Conservation (phyloP, 2,888 invertebrate genomes). For the Torymus auratus region DNA sequence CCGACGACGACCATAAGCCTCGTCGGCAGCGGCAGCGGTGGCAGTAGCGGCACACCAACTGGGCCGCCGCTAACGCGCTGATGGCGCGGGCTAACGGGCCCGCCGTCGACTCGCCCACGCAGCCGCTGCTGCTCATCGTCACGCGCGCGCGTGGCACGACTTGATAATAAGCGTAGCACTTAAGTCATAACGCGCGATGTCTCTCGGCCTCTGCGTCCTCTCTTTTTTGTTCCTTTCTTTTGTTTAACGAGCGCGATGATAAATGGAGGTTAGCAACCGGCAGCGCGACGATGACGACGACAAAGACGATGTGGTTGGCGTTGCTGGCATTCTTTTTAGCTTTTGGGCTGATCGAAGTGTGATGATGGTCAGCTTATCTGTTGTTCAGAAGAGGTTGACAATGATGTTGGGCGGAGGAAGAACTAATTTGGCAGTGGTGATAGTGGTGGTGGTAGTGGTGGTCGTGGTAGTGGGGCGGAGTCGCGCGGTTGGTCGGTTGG, state of each 20-base stretch:
- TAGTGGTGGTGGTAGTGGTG: too few species aligned
- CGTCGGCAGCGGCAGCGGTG: background rate
- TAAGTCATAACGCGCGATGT: constrained; percentile 15
- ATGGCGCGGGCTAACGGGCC: background rate
- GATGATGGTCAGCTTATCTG: too few species aligned
- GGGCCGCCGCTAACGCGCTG: background rate
- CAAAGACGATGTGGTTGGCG: background rate
- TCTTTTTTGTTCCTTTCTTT: background rate
- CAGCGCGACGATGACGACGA: background rate
- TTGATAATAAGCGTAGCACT: constrained; percentile 39
- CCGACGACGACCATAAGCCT: constrained; percentile 1
- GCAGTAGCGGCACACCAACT: background rate
- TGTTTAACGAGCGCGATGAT: constrained; percentile 22
- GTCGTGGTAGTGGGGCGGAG: too few species aligned
- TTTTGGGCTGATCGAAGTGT: too few species aligned
- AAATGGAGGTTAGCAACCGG: constrained; percentile 7
- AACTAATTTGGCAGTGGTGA: too few species aligned
- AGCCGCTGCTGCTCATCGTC: constrained; percentile 11
- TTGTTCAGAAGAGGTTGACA: too few species aligned
- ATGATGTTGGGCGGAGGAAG: too few species aligned
- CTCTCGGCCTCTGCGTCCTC: background rate
- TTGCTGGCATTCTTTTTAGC: too few species aligned
- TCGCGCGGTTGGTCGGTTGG: too few species aligned
- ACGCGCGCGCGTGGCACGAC: constrained; percentile 5
- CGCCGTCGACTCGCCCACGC: constrained; percentile 19